Evolutionary conservation across 2,888 invertebrate species (phyloP).

Genomic region (Gerosis bhagava): DNA sequence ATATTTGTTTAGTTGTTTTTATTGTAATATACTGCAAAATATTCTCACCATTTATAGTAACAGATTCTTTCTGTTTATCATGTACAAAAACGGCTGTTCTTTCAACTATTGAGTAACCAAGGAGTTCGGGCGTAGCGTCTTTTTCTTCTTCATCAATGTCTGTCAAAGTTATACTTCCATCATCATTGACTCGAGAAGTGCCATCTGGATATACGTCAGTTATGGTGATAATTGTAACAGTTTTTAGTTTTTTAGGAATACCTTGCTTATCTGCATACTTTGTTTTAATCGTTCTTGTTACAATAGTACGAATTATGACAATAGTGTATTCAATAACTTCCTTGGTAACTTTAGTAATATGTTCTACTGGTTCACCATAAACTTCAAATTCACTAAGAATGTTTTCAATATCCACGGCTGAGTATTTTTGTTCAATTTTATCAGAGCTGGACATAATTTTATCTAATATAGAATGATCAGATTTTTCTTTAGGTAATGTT

Average conservation of each 20-base stretch:
- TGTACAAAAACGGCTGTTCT: constrained; percentile 18
- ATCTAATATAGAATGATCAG: no score
- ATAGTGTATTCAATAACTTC: constrained; percentile 28
- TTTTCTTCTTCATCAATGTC: constrained; percentile 34
- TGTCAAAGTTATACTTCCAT: constrained; percentile 33
- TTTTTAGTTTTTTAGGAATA: constrained; percentile 35
- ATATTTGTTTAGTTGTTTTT: constrained; percentile 5
- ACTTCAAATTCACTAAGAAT: constrained; percentile 28
- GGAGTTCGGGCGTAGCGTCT: constrained; percentile 15
- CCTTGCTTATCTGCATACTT: constrained; percentile 34
- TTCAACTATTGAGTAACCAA: constrained; percentile 32
- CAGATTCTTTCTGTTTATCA: constrained; percentile 18
- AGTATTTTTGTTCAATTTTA: constrained; percentile 8
- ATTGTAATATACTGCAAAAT: constrained; percentile 21
- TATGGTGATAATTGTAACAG: constrained; percentile 34
- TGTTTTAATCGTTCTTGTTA: constrained; percentile 37
- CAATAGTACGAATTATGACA: constrained; percentile 31
- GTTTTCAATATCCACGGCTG: constrained; percentile 27
- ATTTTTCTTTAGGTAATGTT: no score
- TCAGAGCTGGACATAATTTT: no score
- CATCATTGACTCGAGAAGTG: constrained; percentile 26
- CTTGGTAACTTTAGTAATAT: constrained; percentile 32
- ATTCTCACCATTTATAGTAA: constrained; percentile 20
- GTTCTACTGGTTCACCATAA: constrained; percentile 37
- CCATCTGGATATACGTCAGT: constrained; percentile 36